Evolutionary conservation across 1,140 invertebrate species (phyloP).

Genomic region (Nephila pilipes): DNA sequence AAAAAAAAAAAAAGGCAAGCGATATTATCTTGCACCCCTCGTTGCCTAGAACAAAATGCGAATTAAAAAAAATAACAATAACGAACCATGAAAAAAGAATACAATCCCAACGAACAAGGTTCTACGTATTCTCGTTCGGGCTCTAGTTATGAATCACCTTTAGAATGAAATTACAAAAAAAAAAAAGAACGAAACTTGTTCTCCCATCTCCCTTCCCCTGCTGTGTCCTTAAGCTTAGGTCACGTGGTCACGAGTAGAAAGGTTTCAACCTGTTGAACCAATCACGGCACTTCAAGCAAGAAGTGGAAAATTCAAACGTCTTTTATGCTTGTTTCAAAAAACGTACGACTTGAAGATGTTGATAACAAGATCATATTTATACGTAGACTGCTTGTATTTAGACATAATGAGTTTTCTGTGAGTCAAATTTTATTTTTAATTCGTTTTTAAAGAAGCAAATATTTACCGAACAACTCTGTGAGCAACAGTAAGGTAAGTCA

Average conservation of each 20-base stretch:
- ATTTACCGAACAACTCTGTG: neutral
- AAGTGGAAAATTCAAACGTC: slow-evolving; percentile 29
- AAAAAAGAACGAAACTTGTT: neutral
- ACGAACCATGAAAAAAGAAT: neutral
- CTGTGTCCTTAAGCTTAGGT: neutral
- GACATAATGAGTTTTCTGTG: neutral
- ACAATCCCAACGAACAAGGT: neutral
- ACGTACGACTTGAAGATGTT: neutral
- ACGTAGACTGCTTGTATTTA: neutral
- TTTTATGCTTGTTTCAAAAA: neutral
- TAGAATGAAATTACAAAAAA: neutral
- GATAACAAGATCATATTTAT: neutral
- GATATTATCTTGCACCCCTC: neutral
- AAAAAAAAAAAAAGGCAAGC: neutral
- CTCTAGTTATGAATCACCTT: slow-evolving; percentile 14
- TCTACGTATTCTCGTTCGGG: neutral
- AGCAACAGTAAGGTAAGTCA: slow-evolving; percentile 10
- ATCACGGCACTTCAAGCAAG: neutral
- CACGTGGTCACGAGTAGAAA: slow-evolving; percentile 22
- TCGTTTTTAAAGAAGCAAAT: neutral
- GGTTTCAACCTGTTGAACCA: slow-evolving; percentile 37
- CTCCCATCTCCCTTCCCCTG: neutral
- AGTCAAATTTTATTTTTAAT: neutral
- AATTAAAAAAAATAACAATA: neutral
- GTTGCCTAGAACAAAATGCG: neutral